Percentiles rank a stretch among this genome's conserved stretches.
phyloP scores from a whole-genome alignment of 2,888 invertebrate genomes.

The Tolmerus cingulatus region DNA sequence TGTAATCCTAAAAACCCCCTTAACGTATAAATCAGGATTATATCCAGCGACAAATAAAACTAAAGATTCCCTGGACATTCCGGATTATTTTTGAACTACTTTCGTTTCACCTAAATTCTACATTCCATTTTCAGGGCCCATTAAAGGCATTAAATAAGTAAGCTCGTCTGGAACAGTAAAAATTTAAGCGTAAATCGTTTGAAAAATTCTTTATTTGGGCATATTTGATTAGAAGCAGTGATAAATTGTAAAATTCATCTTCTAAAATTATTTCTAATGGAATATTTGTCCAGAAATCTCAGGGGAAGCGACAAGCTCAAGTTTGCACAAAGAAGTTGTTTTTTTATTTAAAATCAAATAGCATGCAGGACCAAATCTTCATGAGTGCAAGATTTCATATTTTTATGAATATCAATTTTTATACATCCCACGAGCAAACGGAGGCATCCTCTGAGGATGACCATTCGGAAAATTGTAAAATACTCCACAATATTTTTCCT shows the following conservation, averaged over 20 bases:
- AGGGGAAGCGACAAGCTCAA: background rate
- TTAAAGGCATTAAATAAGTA: background rate
- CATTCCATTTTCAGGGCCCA: background rate
- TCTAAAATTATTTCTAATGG: background rate
- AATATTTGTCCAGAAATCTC: background rate
- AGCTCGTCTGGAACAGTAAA: background rate
- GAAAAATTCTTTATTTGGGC: background rate
- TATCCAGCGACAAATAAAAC: background rate
- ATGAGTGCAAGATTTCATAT: background rate
- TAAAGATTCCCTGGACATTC: background rate
- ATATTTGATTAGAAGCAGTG: background rate
- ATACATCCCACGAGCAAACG: background rate
- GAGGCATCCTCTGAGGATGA: background rate
- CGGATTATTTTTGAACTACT: background rate
- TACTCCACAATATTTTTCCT: background rate
- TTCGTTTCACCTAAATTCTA: background rate
- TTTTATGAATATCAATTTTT: background rate
- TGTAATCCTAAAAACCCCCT: background rate
- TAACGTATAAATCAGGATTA: background rate
- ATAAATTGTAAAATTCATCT: background rate
- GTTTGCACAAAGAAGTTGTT: background rate
- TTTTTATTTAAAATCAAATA: background rate
- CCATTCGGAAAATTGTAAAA: background rate
- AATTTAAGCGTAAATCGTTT: background rate
- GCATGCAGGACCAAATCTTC: background rate